A percentile compares a stretch with the other conserved stretches of the same genome.
phyloP scores from a whole-genome alignment of 2,888 invertebrate species.

The Malthinus flaveolus region DNA sequence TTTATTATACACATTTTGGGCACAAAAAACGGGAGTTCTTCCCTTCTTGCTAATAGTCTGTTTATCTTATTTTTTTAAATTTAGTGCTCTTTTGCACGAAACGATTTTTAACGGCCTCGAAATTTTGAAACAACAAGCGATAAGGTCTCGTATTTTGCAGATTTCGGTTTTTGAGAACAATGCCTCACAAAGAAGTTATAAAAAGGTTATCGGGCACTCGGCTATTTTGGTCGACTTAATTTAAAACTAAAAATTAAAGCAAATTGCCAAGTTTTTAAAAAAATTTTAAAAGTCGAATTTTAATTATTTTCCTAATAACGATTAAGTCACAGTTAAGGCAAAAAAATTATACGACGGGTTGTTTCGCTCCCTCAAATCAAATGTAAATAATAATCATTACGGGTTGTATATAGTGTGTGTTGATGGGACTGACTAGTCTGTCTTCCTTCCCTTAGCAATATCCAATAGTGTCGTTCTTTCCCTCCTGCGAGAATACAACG shows the following conservation, averaged over 20 bases:
- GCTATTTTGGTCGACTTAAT: too few relatives aligned
- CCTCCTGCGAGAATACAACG: slow-evolving; percentile 35
- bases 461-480: slow-evolving; percentile 39
- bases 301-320: neutral
- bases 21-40: too few relatives aligned
- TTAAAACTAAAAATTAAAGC: neutral
- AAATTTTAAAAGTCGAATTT: neutral
- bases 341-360: slow-evolving; percentile 1
- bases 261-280: neutral
- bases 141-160: too few relatives aligned
- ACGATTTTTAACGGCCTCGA: too few relatives aligned
- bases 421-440: slow-evolving; percentile 50
- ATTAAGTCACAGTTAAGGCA: neutral
- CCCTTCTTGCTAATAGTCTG: too few relatives aligned
- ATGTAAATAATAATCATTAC: slow-evolving; percentile 48
- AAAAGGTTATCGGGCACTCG: too few relatives aligned
- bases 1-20: too few relatives aligned
- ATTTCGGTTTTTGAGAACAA: too few relatives aligned
- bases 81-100: too few relatives aligned
- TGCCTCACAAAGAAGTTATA: too few relatives aligned
- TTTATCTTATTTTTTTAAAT: too few relatives aligned
- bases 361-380: slow-evolving; percentile 26
- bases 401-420: slow-evolving; percentile 51
- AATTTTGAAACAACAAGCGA: too few relatives aligned
- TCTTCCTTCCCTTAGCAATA: slow-evolving; percentile 52